Conservation (phyloP, 2,797 vertebrate species). For the Synanceia verrucosa region DNA sequence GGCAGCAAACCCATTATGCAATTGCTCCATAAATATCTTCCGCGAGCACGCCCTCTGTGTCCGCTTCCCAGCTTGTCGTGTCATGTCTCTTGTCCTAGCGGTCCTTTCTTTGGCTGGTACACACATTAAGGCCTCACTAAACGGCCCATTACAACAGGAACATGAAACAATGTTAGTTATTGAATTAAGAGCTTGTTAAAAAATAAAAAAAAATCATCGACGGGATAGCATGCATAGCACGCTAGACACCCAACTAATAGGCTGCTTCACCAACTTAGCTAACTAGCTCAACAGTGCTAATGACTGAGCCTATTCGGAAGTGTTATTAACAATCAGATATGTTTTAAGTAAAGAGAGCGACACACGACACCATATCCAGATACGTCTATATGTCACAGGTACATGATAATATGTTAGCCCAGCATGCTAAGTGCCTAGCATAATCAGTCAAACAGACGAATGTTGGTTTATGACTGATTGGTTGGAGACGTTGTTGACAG, state of each 20-base stretch:
- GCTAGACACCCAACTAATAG: background rate
- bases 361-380: background rate
- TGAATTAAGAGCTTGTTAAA: background rate
- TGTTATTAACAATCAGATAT: background rate
- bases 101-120: no score
- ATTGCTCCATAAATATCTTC: background rate
- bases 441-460: conserved; percentile 17
- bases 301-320: background rate
- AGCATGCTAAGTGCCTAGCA: conserved; percentile 56
- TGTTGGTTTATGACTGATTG: conserved; percentile 20
- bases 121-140: fast-evolving
- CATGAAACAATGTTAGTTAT: background rate
- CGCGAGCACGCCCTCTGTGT: conserved; percentile 33
- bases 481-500: conserved; percentile 11
- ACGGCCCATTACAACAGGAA: background rate
- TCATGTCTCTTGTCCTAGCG: background rate
- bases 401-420: conserved; percentile 1
- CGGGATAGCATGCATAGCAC: background rate
- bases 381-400: background rate
- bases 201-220: background rate
- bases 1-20: no score
- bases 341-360: background rate
- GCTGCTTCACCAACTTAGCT: conserved; percentile 11
- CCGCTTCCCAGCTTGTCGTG: background rate
- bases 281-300: background rate